phyloP scores from a whole-genome alignment of 1,140 invertebrate genomes.

The Dinothrombium tinctorium region DNA sequence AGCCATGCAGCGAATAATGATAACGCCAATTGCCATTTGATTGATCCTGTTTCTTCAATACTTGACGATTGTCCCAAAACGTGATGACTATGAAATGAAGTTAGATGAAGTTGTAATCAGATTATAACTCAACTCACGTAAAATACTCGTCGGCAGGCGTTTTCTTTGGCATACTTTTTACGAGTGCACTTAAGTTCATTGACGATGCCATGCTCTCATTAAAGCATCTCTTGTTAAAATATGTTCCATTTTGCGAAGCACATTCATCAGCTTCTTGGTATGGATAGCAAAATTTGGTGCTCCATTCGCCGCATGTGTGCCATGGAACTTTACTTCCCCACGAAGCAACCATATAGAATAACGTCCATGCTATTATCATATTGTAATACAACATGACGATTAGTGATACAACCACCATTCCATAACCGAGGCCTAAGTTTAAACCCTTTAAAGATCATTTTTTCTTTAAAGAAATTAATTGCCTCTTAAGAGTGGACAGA shows the following conservation, averaged over 20 bases:
- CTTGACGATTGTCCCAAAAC: too few species aligned
- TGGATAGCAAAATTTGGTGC: too few species aligned
- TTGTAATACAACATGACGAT: conserved; percentile 32
- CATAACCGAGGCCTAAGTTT: conserved; percentile 24
- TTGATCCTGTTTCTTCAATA: too few species aligned
- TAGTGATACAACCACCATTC: conserved; percentile 18
- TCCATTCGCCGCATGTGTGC: conserved; percentile 24
- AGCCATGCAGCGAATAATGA: conserved; percentile 83
- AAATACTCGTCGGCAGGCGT: too few species aligned
- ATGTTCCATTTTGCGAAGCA: too few species aligned
- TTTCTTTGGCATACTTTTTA: too few species aligned
- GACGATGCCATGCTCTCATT: too few species aligned
- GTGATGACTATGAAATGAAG: too few species aligned
- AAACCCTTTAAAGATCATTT: too few species aligned
- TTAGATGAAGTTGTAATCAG: background rate
- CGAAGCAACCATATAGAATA: conserved; percentile 25
- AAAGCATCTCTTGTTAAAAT: too few species aligned
- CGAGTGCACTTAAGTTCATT: too few species aligned
- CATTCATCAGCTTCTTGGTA: too few species aligned
- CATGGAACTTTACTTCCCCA: conserved; percentile 23
- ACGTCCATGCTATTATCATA: conserved; percentile 31
- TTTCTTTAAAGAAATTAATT: background rate
- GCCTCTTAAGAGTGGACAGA: conserved; percentile 34
- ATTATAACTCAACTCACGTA: background rate
- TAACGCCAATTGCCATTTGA: conserved; percentile 81